Evolutionary conservation across 2,888 invertebrate species (phyloP).

Genomic region (Syrista parreyssii): DNA sequence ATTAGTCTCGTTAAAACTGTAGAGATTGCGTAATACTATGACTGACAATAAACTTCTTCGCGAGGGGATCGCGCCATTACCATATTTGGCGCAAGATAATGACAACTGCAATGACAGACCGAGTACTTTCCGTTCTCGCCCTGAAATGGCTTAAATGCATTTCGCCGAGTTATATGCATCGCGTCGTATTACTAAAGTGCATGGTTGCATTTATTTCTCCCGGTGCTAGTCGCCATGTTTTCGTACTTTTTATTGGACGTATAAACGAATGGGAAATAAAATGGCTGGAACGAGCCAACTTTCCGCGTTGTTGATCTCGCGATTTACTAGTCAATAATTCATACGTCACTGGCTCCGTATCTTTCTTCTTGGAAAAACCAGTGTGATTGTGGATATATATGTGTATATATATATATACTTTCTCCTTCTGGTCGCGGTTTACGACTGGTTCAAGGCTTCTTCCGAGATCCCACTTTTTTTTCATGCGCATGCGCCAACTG

Average conservation of each 20-base stretch:
- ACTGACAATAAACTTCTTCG: background rate
- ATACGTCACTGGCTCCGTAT: background rate
- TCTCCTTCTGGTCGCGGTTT: conserved; percentile 55
- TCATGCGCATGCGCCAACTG: conserved; percentile 8
- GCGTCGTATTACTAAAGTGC: background rate
- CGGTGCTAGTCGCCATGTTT: background rate
- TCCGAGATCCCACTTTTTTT: conserved; percentile 33
- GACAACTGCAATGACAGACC: background rate
- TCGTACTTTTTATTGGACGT: background rate
- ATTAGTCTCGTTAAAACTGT: background rate
- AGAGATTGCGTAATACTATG: background rate
- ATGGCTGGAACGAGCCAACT: background rate
- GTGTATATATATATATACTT: conserved; percentile 6
- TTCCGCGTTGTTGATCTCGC: background rate
- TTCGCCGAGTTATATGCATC: background rate
- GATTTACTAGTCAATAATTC: background rate
- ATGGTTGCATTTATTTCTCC: background rate
- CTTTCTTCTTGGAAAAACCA: background rate
- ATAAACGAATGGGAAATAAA: background rate
- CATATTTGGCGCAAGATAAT: background rate
- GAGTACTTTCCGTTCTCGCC: background rate
- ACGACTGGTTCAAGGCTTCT: conserved; percentile 52
- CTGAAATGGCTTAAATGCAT: background rate
- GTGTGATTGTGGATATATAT: conserved; percentile 1
- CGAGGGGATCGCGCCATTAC: background rate